Base-by-base conservation (phyloP, 2,797 vertebrate species). In the Onychomys torridus region DNA sequence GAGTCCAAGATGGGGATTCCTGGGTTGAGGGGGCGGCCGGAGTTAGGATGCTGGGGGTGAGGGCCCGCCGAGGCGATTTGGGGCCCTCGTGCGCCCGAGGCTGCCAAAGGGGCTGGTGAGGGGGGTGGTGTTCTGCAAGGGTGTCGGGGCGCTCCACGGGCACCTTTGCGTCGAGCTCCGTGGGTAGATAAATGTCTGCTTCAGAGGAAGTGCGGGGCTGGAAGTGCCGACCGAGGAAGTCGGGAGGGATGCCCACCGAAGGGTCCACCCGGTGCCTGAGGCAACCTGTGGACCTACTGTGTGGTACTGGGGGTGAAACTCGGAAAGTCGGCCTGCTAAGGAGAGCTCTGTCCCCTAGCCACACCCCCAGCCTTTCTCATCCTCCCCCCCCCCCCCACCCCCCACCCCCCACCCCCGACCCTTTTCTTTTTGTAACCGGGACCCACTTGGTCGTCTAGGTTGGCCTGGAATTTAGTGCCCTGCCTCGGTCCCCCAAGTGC, bases 221-320 rank as follows among this genome's bases (percentile, higher is more conserved):
- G 27, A 71, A 49, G 85, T 59, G 9, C 17, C 8, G 12, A 43
- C 57, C 0, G 25, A 23, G 17, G 86, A 57, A 57, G 19, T 25
- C 29, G 37, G 78, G 69, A 59, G 16, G 10, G 25, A 25, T 79
- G 52, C 37, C 65, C 52, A 52, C 77, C 2, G 37, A 49, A n/a
- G 88, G 88, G 76, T 34, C 91, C 63, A 17, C 87, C 96, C 84
- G 87, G 90, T 92, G 93, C 93, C 43, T n/a, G 79, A 77, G 93
- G 86, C 91, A 87, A 95, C 95, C 93, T 96, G 96, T 94, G 94
- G 91, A 89, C 40, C 21, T 7, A 12, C 49, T 88, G 49, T 73
- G n/a, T 32, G 69, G 16, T 59, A 2, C n/a, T 59, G 67, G 52
- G 49, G 49, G 7, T 71, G 12, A 71, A 71, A 71, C 13, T 86